phyloP scores from a whole-genome alignment of 2,797 vertebrate species.

The Typhlichthys eigenmanni region DNA sequence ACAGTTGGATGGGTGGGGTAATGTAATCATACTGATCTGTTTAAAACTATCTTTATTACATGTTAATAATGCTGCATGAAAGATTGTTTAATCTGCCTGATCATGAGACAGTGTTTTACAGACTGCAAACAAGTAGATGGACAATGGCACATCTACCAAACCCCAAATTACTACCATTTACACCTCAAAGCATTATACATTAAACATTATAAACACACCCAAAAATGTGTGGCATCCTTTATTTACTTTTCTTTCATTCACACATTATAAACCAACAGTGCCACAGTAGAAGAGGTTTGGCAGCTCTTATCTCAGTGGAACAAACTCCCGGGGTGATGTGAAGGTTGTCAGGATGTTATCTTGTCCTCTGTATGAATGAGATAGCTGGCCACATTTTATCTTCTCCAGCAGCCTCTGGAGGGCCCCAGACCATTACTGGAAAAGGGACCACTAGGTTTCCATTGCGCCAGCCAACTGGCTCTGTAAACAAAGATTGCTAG shows the following conservation, averaged over 20 bases:
- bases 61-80: not conserved
- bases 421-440: constrained; percentile 55
- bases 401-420: constrained; percentile 55
- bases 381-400: constrained; percentile 69
- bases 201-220: constrained; percentile 25
- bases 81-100: constrained; percentile 23
- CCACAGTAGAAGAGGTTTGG: constrained; percentile 31
- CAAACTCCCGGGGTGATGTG: constrained; percentile 69
- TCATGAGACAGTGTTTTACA: constrained; percentile 31
- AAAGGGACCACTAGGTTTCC: too few relatives aligned
- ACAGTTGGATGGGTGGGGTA: constrained; percentile 30
- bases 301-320: constrained; percentile 65
- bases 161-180: constrained; percentile 10
- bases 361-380: constrained; percentile 70
- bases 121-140: not conserved
- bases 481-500: constrained; percentile 23
- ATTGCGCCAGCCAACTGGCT: constrained; percentile 25
- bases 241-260: constrained; percentile 1
- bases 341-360: constrained; percentile 75
- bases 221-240: not conserved
- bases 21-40: constrained; percentile 57
- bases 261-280: constrained; percentile 4
- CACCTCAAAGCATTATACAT: not conserved
- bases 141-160: constrained; percentile 17
- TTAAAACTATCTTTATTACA: constrained; percentile 53